Conservation (phyloP, 2,797 vertebrate genomes). For the Dermochelys coriacea region DNA sequence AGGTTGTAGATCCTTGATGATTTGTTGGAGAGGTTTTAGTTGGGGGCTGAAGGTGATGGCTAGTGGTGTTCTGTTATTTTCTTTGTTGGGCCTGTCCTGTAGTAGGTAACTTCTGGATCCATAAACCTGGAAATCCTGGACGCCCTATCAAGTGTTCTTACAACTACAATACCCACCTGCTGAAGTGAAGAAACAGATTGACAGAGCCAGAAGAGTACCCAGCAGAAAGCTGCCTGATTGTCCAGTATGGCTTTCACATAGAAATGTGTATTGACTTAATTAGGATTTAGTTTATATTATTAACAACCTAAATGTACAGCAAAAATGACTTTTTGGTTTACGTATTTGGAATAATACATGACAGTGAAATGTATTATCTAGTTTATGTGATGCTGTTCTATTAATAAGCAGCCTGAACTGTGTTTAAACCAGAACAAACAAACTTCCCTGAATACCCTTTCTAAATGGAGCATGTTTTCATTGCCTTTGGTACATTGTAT, state of each 20-base stretch:
- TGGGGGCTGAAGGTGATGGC: no score
- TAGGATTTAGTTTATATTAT: background rate
- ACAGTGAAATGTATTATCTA: background rate
- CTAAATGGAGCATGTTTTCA: background rate
- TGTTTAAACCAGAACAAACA: background rate
- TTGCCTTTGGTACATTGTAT: background rate
- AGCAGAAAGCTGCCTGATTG: background rate
- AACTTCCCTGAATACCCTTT: background rate
- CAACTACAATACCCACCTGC: no score
- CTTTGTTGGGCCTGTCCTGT: no score
- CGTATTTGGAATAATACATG: background rate
- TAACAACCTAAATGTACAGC: background rate
- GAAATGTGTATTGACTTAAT: background rate
- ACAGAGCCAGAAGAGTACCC: no score
- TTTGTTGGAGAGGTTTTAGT: no score
- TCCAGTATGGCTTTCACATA: background rate
- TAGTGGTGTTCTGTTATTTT: no score
- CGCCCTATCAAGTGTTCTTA: no score
- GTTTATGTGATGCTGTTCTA: background rate
- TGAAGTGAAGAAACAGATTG: no score
- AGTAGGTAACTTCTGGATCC: no score
- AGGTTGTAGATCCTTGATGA: no score
- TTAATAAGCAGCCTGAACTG: background rate
- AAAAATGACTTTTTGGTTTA: background rate
- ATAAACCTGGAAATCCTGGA: no score